Conservation (phyloP, 2,797 vertebrate genomes). For the Erethizon dorsatum region DNA sequence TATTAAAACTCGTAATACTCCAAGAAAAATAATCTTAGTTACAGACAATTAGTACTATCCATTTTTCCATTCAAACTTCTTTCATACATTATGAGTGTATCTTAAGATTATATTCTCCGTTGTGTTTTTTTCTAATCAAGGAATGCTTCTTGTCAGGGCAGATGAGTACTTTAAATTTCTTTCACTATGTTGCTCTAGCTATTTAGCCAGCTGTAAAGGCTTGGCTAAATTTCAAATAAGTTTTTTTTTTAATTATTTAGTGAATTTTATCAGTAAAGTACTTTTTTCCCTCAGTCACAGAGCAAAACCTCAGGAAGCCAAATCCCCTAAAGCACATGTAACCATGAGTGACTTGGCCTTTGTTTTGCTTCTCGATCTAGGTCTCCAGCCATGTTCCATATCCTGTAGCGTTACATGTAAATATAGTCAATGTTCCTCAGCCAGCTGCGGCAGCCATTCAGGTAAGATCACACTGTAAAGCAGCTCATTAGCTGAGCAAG, state of each 20-base stretch:
- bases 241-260: neutral
- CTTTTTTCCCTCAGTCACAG: neutral
- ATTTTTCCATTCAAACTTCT: slow-evolving; percentile 12
- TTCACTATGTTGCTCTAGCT: neutral
- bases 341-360: slow-evolving; percentile 77
- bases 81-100: neutral
- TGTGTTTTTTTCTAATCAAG: slow-evolving; percentile 40
- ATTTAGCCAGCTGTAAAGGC: slow-evolving; percentile 45
- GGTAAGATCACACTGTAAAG: slow-evolving; percentile 90
- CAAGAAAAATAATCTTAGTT: slow-evolving; percentile 57
- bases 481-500: slow-evolving; percentile 68
- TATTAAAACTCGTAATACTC: slow-evolving; percentile 59
- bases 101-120: slow-evolving; percentile 45
- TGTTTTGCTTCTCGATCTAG: slow-evolving; percentile 86
- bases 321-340: neutral
- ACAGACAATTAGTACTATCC: neutral
- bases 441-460: slow-evolving; percentile 98
- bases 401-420: slow-evolving; percentile 96
- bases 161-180: neutral
- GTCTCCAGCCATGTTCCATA: slow-evolving; percentile 93
- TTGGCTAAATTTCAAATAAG: slow-evolving; percentile 52
- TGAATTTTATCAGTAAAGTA: slow-evolving; percentile 55
- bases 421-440: slow-evolving; percentile 97
- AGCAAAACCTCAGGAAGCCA: slow-evolving; percentile 59
- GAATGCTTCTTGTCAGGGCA: slow-evolving; percentile 9